A percentile compares a stretch with the other conserved stretches of the same genome.
phyloP scores from a whole-genome alignment of 2,113 vertebrate species.

The Anolis sagrei region DNA sequence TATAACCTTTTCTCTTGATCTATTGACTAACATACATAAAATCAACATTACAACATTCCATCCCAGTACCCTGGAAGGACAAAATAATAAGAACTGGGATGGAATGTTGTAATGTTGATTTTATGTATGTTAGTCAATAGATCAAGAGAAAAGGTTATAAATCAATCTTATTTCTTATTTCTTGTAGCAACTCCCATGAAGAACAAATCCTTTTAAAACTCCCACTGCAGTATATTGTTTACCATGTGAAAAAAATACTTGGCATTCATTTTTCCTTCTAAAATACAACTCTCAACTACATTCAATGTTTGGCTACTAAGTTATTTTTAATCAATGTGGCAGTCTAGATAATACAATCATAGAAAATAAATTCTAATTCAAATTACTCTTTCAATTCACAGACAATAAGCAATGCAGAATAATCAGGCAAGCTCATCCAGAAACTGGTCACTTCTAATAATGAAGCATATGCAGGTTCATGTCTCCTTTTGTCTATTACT shows the following conservation, averaged over 20 bases:
- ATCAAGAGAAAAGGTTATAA: conserved; percentile 13
- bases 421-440: not conserved
- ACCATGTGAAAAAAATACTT: conserved; percentile 37
- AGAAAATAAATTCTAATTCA: not conserved
- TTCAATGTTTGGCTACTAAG: not conserved
- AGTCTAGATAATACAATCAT: too few relatives aligned
- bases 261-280: conserved; percentile 18
- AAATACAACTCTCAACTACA: not conserved
- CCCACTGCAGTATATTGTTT: conserved; percentile 20
- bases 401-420: not conserved
- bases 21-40: not conserved
- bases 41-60: not conserved
- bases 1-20: not conserved
- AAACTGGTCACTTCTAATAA: not conserved
- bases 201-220: not conserved
- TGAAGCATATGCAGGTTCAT: not conserved
- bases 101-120: too few relatives aligned
- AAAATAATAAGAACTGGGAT: not conserved
- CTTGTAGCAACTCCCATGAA: conserved; percentile 13
- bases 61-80: not conserved
- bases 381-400: not conserved
- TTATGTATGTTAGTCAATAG: not conserved
- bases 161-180: conserved; percentile 24
- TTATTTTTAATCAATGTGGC: not conserved
- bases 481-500: not conserved